Base-by-base conservation (phyloP, 2,888 invertebrate genomes). In the Chloroclysta siterata region DNA sequence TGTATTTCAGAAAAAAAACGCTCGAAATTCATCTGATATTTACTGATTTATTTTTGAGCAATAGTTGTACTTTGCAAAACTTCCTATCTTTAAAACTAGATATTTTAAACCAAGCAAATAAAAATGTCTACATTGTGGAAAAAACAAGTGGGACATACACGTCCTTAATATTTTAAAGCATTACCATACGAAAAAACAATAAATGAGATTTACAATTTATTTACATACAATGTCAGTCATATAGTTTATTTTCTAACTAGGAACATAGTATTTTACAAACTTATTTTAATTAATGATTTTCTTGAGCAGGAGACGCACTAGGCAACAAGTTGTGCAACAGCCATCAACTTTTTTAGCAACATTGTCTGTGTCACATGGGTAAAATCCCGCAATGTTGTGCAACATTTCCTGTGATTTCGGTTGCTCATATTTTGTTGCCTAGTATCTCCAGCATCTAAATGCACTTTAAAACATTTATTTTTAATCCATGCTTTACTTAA, bases 201-300 rank as follows among this genome's bases (percentile, higher is more conserved):
- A 62, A 57, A 47, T 66, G 48, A 64, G 68, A 61, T 66, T 56
- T 53, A 66, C 50, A 63, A 72, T 50, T 63, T 78, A 80, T 82
- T 72, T 82, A 82, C 82, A 82, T 82, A 82, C 82, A 82, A 72
- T 72, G 66, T 81, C 82, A 81, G 81, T 81, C 81, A 64, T 61
- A 65, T 71, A 68, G 50, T 71, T 70, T 66, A 71, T 66, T 72
- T 74, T 63, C 69, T 69, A 70, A 65, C 77, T 84, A 86, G 85
- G 85, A 85, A 87, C 86, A 83, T 80, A 80, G 66, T 80, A 80
- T 82, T 78, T 81, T 84, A 84, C 79, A 84, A 60, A 68, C 39
- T 67, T 65, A 65, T 15, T 47, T 5, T 33, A 57, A 33, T 46
- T 33, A 29, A 68, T 62, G 58, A 57, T 65, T 52, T 65, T 42